A percentile compares a stretch with the other conserved stretches of the same genome.
These are phyloP conservation scores for Beaufortia kweichowensis DNA, from an alignment of 2,113 vertebrate species.

Conservation along the genomic window DNA sequence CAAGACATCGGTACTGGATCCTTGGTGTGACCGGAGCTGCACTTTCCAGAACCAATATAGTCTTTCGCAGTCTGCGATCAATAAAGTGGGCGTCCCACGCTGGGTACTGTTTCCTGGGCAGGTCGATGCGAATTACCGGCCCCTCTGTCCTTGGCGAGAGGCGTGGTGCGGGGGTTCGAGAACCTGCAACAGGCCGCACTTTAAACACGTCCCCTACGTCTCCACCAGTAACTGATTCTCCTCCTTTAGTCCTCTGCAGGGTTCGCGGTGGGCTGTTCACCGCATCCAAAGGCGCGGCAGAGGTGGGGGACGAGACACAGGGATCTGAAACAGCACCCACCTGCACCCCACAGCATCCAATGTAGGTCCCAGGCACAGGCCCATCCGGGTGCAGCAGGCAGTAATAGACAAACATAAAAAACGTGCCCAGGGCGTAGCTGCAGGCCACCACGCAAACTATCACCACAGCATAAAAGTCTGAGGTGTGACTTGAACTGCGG, in stretches of 20 bases:
- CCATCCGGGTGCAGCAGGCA: conserved; percentile 94
- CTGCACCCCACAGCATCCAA: conserved; percentile 77
- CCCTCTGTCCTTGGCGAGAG: conserved; percentile 84
- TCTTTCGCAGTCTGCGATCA: conserved; percentile 92
- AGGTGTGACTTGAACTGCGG: conserved; percentile 71
- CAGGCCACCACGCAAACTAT: conserved; percentile 90
- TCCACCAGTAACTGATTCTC: conserved; percentile 74
- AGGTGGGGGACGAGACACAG: conserved; percentile 57
- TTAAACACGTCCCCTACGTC: conserved; percentile 88
- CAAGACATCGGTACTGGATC: conserved; percentile 90
- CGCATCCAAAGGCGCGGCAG: conserved; percentile 73
- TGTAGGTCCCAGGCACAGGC: conserved; percentile 78
- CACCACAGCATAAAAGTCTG: conserved; percentile 87
- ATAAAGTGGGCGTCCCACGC: conserved; percentile 98
- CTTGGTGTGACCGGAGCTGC: conserved; percentile 85
- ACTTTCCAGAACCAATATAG: conserved; percentile 91
- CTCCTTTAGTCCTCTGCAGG: conserved; percentile 93
- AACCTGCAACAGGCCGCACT: conserved; percentile 81
- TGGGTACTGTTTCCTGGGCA: conserved; percentile 95
- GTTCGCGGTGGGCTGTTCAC: conserved; percentile 91
- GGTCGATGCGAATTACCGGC: conserved; percentile 95
- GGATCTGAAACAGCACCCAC: conserved; percentile 64
- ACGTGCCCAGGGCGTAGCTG: conserved; percentile 94
- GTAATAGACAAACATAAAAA: conserved; percentile 99
- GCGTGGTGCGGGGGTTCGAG: conserved; percentile 71